These are phyloP conservation scores for Podarcis muralis DNA, from an alignment of 2,113 vertebrate genomes.

Conservation along the genomic window DNA sequence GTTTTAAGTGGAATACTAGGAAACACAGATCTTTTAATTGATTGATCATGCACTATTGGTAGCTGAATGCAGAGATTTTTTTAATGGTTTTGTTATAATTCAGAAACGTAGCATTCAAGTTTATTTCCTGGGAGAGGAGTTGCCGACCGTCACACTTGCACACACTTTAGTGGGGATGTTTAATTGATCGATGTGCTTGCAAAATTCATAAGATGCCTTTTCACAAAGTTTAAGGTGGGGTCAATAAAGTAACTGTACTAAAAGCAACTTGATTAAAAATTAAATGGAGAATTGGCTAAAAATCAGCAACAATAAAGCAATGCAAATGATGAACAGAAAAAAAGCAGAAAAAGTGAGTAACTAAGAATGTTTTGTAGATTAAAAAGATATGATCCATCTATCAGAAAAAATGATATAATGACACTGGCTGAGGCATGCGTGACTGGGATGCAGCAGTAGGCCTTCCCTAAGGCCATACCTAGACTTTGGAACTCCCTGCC, in stretches of 20 bases:
- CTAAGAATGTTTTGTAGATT: neutral
- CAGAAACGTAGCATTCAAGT: neutral
- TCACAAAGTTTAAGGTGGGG: neutral
- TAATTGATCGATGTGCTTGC: neutral
- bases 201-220: neutral
- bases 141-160: neutral
- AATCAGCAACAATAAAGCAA: neutral
- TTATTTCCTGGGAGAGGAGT: neutral
- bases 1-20: neutral
- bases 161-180: neutral
- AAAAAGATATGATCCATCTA: neutral
- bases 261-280: neutral
- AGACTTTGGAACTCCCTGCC: neutral
- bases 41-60: neutral
- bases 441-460: neutral
- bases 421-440: neutral
- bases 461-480: neutral
- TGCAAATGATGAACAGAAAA: neutral
- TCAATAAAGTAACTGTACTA: neutral
- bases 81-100: neutral
- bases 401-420: neutral
- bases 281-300: neutral
- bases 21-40: neutral
- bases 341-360: neutral
- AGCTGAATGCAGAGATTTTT: neutral